Percentiles rank a stretch among this genome's conserved stretches.
Evolutionary conservation across 2,113 vertebrate species (phyloP).

Genomic region (Telmatochromis bifrenatus): DNA sequence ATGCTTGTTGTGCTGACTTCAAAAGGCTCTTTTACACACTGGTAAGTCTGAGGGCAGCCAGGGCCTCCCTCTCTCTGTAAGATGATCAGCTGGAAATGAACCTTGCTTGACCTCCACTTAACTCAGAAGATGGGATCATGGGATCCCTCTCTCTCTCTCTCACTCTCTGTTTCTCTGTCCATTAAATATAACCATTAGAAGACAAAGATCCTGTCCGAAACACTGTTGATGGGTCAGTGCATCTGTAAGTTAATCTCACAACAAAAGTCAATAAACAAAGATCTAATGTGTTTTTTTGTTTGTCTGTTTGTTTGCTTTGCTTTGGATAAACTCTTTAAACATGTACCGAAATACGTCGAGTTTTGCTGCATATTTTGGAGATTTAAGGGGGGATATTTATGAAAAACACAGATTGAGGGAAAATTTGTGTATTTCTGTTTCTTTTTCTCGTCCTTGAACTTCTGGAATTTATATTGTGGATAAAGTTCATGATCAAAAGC

Average conservation of each 20-base stretch:
- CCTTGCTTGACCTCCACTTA: slow-evolving; percentile 12
- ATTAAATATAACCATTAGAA: background rate
- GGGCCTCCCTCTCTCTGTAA: background rate
- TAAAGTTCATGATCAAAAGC: background rate
- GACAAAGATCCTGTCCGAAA: background rate
- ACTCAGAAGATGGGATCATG: background rate
- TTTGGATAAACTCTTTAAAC: background rate
- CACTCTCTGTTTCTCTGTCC: background rate
- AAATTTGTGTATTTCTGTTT: background rate
- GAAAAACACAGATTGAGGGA: background rate
- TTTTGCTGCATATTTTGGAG: background rate
- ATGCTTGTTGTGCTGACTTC: background rate
- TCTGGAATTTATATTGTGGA: background rate
- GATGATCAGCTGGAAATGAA: slow-evolving; percentile 17
- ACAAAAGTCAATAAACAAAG: background rate
- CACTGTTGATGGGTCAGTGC: background rate
- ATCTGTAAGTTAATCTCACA: background rate
- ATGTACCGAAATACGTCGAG: background rate
- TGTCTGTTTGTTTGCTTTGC: background rate
- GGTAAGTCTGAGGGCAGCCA: background rate
- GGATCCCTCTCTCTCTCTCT: background rate
- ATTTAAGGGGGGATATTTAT: background rate
- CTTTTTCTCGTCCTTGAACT: background rate
- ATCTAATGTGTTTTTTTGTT: background rate
- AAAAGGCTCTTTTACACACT: background rate